Evolutionary conservation across 1,140 invertebrate genomes (phyloP).

Genomic region (Chlorops oryzae): DNA sequence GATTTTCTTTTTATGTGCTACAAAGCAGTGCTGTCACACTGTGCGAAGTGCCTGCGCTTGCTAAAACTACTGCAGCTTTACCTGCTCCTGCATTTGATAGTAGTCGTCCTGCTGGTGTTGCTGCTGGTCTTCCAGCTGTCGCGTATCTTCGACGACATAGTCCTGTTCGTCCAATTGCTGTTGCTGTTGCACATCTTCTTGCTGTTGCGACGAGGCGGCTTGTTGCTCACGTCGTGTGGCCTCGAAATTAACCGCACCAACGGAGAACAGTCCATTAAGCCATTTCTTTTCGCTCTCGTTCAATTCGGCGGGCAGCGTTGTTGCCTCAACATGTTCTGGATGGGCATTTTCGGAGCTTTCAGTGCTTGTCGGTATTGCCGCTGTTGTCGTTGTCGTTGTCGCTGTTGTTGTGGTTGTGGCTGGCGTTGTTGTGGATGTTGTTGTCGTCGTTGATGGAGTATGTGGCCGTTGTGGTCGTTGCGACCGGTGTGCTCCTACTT

Average conservation of each 20-base stretch:
- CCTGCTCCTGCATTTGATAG: not conserved
- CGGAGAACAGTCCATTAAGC: constrained; percentile 42
- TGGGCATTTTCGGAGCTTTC: constrained; percentile 7
- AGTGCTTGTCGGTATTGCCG: no score
- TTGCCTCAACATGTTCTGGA: constrained; percentile 13
- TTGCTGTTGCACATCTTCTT: constrained; percentile 17
- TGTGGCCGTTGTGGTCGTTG: no score
- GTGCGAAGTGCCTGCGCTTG: no score
- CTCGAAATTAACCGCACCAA: constrained; percentile 43
- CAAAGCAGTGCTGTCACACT: no score
- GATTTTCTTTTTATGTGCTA: no score
- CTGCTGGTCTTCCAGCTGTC: constrained; percentile 15
- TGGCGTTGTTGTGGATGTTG: constrained; percentile 5
- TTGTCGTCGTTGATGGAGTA: not conserved
- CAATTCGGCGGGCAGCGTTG: constrained; percentile 24
- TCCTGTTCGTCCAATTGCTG: not conserved
- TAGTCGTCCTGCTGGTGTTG: constrained; percentile 12
- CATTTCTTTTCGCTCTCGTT: constrained; percentile 44
- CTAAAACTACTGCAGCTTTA: no score
- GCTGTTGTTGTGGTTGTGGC: constrained; percentile 1
- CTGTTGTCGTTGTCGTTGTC: not conserved
- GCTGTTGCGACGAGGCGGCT: constrained; percentile 3
- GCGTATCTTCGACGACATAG: constrained; percentile 3
- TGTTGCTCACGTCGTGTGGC: constrained; percentile 17
- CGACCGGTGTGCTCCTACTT: no score